A percentile compares a stretch with the other conserved stretches of the same genome.
Evolutionary conservation across 2,113 vertebrate species (phyloP).

Genomic region (Stictonetta naevosa): DNA sequence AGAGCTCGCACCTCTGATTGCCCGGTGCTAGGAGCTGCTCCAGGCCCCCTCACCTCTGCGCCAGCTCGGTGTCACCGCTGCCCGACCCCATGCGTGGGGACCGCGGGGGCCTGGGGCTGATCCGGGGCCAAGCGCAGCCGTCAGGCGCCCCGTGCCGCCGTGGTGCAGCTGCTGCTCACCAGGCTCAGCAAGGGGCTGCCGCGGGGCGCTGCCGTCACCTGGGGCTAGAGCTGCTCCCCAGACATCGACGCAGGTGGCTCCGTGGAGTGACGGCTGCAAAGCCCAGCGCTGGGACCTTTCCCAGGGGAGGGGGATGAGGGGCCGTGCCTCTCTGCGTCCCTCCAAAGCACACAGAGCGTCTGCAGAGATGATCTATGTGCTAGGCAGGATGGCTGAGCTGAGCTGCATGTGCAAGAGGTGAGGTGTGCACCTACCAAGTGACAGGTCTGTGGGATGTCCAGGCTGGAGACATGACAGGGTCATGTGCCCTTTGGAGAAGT

Average conservation of each 20-base stretch:
- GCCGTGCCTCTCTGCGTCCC: not conserved
- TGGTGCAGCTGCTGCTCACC: not conserved
- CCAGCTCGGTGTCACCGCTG: not conserved
- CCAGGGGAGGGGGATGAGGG: not conserved
- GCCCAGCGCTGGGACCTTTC: not conserved
- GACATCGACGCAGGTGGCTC: not conserved
- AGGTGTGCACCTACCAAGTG: not conserved
- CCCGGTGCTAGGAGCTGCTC: not conserved
- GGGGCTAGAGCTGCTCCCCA: not conserved
- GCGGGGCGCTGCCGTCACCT: not conserved
- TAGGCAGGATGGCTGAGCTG: not conserved
- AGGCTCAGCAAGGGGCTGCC: not conserved
- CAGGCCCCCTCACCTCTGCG: not conserved
- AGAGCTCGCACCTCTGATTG: not conserved
- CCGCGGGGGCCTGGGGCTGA: not conserved
- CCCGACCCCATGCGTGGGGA: not conserved
- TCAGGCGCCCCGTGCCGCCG: not conserved
- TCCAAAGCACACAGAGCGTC: not conserved
- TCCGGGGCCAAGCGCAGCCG: not conserved
- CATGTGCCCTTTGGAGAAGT: not conserved
- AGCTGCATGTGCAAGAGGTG: accelerated
- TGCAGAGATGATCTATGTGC: accelerated
- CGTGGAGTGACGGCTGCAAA: not conserved
- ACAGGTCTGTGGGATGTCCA: not conserved
- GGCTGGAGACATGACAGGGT: not conserved